Conservation (phyloP, 2,888 invertebrate genomes). For the Drosophila niveifrons region DNA sequence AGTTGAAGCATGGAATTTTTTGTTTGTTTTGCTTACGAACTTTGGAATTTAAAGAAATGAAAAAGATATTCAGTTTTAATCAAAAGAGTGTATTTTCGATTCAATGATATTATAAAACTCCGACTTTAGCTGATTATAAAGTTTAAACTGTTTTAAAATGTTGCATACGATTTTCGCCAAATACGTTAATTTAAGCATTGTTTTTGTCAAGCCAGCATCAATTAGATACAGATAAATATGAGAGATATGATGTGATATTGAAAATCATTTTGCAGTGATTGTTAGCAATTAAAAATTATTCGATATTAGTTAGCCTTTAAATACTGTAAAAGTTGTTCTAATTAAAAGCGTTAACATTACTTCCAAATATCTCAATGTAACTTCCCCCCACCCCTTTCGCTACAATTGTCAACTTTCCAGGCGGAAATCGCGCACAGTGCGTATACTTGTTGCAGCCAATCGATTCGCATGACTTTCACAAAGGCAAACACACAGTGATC, state of each 20-base stretch:
- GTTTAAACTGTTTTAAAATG: too few species aligned
- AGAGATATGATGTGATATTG: slow-evolving; percentile 1
- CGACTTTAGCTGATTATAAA: background rate
- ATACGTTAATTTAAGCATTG: too few species aligned
- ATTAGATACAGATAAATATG: background rate
- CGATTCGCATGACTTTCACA: slow-evolving; percentile 65
- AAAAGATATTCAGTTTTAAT: too few species aligned
- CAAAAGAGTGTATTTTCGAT: too few species aligned
- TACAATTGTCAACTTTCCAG: slow-evolving; percentile 26
- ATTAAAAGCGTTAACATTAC: slow-evolving; percentile 7
- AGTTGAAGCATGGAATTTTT: background rate
- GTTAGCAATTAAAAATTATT: background rate
- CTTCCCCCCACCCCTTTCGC: slow-evolving; percentile 1
- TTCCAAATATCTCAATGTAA: slow-evolving; percentile 32
- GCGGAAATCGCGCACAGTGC: slow-evolving; percentile 57
- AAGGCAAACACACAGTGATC: slow-evolving; percentile 30
- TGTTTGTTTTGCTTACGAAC: background rate
- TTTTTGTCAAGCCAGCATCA: too few species aligned
- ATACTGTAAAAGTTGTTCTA: slow-evolving; percentile 5
- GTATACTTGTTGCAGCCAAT: slow-evolving; percentile 35
- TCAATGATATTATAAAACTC: too few species aligned
- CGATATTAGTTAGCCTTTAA: background rate
- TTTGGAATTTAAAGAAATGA: background rate
- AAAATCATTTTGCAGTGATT: background rate
- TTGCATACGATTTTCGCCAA: too few species aligned